Base-by-base conservation (phyloP, 2,888 invertebrate species). In the Neocrepidodera transversa region DNA sequence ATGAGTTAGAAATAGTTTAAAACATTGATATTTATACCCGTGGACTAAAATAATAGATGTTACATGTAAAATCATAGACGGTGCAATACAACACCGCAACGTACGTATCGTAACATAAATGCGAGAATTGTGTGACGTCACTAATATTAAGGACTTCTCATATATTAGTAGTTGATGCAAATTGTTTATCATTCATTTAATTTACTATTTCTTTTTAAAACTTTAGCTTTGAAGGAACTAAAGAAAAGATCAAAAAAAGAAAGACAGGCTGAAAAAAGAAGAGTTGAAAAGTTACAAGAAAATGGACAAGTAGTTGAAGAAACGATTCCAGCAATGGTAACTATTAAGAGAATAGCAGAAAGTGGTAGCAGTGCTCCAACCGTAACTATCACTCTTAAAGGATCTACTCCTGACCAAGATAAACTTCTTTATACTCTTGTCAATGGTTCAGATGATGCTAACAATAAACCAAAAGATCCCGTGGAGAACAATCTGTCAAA, bases 371-470 rank as follows among this genome's bases (percentile, higher is more conserved):
- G 85, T 0, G 87, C 88, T 67, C 89, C 90, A 7, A 89, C 87
- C 17, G 91, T 91, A 1, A 91, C 90, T 0, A 90, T 91, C 47
- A 90, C 90, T 0, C 81, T 90, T 23, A 88, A 89, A 71, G 90
- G 90, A 3, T 86, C 87, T 55, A 87, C 88, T 0, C 88, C 88
- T 1, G 88, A 88, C 60, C 87, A 89, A 73, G 90, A 90, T 68
- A 87, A 88, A 75, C 82, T 91, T 26, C 80, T 91, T 1, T 91
- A 89, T 71, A 90, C 89, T 1, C 82, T 91, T 63, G 84, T 87
- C 5, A 86, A 86, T 71, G 86, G 86, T 0, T 84, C 85, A 64
- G 81, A 82, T 60, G 79, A 58, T 32, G 56, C 28, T 16, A 20
- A 11, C 11, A 18, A 16, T 11, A 30, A 35, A 28, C 10, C 53